Evolutionary conservation across 2,113 vertebrate genomes (phyloP).

Genomic region (Saimiri boliviensis): DNA sequence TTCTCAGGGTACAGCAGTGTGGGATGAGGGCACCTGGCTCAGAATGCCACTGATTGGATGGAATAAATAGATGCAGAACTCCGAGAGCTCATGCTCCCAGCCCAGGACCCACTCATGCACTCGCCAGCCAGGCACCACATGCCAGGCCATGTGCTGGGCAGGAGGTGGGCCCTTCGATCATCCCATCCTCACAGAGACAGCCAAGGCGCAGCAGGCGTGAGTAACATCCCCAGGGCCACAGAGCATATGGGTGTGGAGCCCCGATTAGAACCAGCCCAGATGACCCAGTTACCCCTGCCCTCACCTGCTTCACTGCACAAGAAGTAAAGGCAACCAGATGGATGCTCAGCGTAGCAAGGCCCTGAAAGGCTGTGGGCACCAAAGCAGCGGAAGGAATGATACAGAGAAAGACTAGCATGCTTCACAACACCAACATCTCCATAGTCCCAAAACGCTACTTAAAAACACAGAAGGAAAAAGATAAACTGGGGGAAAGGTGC

Average conservation of each 20-base stretch:
- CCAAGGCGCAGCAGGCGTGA: too few species aligned
- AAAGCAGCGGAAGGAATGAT: neutral
- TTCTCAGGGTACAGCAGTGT: neutral
- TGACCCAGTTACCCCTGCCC: neutral
- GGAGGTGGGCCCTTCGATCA: too few species aligned
- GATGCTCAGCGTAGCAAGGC: neutral
- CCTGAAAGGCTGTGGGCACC: neutral
- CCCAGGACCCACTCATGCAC: too few species aligned
- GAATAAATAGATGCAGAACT: neutral
- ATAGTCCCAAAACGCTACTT: neutral
- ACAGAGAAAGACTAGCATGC: neutral
- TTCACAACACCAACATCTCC: neutral
- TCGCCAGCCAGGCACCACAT: fast-evolving
- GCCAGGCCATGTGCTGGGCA: neutral
- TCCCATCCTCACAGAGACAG: neutral
- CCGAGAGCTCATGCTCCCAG: neutral
- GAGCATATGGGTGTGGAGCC: neutral
- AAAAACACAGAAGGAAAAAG: neutral
- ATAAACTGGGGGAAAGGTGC: neutral
- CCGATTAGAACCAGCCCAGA: too few species aligned
- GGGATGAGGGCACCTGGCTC: neutral
- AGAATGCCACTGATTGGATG: neutral
- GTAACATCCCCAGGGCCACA: neutral
- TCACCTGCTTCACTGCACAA: neutral
- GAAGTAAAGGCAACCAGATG: neutral